Conservation (phyloP, 2,888 invertebrate species). For the Trichopria drosophilae region DNA sequence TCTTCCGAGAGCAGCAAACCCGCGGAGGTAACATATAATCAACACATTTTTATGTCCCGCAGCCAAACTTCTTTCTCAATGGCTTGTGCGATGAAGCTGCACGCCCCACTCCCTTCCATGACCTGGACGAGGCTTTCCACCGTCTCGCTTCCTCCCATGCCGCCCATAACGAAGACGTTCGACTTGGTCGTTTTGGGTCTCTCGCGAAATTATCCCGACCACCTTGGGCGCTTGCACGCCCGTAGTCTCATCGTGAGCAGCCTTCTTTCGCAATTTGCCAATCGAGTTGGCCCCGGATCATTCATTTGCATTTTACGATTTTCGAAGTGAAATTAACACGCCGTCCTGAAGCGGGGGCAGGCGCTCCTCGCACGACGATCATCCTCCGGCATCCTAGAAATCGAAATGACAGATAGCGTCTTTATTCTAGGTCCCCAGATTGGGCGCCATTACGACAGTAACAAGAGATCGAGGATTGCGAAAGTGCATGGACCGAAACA, state of each 20-base stretch:
- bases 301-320: conserved; percentile 58
- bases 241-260: conserved; percentile 34
- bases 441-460: too few species aligned
- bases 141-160: conserved; percentile 13
- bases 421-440: too few species aligned
- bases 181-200: conserved; percentile 44
- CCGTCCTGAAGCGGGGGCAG: conserved; percentile 17
- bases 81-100: conserved; percentile 28
- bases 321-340: conserved; percentile 53
- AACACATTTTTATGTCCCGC: conserved; percentile 58
- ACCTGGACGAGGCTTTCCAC: conserved; percentile 11
- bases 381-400: conserved; percentile 5
- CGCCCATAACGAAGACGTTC: conserved; percentile 17
- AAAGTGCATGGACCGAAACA: too few species aligned
- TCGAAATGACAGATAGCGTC: neutral
- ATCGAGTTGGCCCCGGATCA: conserved; percentile 43
- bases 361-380: conserved; percentile 24
- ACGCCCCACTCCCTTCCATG: conserved; percentile 24
- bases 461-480: too few species aligned
- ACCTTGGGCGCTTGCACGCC: conserved; percentile 55
- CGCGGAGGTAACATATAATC: conserved; percentile 57
- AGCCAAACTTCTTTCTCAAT: conserved; percentile 55
- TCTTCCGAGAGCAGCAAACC: too few species aligned
- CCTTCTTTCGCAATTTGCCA: conserved; percentile 55
- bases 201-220: conserved; percentile 57